Percentiles rank a stretch among this genome's conserved stretches.
Evolutionary conservation across 2,797 vertebrate genomes (phyloP).

Genomic region (Pseudotriccus pelzelni): DNA sequence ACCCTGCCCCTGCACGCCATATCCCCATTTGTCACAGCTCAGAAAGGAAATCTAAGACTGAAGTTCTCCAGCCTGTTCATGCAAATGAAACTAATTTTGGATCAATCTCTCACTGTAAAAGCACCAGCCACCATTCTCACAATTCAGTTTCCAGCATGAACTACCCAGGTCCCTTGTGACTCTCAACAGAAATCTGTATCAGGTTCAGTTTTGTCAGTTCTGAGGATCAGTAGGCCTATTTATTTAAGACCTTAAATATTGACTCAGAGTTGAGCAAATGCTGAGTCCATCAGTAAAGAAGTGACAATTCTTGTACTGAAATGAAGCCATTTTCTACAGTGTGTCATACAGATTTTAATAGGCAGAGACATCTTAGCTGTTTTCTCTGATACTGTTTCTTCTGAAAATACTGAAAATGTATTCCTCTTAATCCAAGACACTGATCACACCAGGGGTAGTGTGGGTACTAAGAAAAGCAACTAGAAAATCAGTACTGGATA

Average conservation of each 20-base stretch:
- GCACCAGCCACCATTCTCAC: background rate
- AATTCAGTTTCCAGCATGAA: background rate
- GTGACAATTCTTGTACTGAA: background rate
- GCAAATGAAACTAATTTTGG: background rate
- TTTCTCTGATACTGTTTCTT: background rate
- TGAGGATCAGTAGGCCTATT: background rate
- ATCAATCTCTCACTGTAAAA: background rate
- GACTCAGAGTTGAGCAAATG: background rate
- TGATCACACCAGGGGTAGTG: too few species aligned
- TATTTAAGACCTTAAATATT: constrained; percentile 20
- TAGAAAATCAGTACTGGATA: background rate
- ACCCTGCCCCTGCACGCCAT: background rate
- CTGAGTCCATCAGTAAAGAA: background rate
- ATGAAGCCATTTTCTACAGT: background rate
- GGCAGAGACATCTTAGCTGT: background rate
- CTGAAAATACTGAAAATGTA: background rate
- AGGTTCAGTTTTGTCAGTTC: background rate
- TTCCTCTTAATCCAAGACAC: background rate
- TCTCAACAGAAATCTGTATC: background rate
- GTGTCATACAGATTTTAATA: background rate
- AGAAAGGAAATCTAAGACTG: background rate
- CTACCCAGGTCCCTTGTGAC: background rate
- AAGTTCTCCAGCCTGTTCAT: background rate
- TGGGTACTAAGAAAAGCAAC: background rate
- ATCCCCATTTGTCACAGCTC: background rate